These are phyloP conservation scores for Dallia pectoralis DNA, from an alignment of 2,797 vertebrate species.

Conservation along the genomic window DNA sequence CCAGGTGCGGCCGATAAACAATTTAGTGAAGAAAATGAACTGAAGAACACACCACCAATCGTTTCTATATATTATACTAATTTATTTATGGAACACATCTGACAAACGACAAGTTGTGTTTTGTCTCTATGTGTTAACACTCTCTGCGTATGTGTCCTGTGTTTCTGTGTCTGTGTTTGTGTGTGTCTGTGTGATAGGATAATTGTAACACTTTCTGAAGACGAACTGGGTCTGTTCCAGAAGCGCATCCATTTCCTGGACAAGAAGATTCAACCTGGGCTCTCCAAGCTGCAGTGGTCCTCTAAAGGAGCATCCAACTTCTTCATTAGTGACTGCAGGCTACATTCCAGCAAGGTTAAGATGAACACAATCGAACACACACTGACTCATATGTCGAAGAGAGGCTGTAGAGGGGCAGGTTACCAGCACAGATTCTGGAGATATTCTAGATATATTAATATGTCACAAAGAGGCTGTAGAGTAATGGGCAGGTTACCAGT, in stretches of 20 bases:
- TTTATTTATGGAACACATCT: not conserved
- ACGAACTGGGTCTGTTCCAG: conserved; percentile 79
- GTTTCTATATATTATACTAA: not conserved
- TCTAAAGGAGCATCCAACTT: conserved; percentile 70
- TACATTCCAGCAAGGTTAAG: conserved; percentile 82
- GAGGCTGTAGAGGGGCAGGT: not conserved
- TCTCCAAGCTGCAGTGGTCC: conserved; percentile 82
- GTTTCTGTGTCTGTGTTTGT: conserved; percentile 24
- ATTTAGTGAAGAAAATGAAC: not conserved
- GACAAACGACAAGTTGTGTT: not conserved
- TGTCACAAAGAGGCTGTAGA: too few species aligned
- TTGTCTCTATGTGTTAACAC: conserved; percentile 11
- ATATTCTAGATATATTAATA: too few species aligned
- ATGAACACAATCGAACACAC: not conserved
- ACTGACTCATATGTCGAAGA: not conserved
- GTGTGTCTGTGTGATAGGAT: conserved; percentile 68
- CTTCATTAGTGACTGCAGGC: conserved; percentile 82
- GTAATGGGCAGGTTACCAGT: too few species aligned
- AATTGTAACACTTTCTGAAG: conserved; percentile 72
- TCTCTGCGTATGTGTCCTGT: not conserved
- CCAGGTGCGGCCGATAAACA: not conserved
- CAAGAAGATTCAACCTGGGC: conserved; percentile 81
- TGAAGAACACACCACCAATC: not conserved
- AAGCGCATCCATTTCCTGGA: conserved; percentile 79
- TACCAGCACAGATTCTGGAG: not conserved